phyloP scores from a whole-genome alignment of 2,888 invertebrate genomes.

The Tenthredo amoena region DNA sequence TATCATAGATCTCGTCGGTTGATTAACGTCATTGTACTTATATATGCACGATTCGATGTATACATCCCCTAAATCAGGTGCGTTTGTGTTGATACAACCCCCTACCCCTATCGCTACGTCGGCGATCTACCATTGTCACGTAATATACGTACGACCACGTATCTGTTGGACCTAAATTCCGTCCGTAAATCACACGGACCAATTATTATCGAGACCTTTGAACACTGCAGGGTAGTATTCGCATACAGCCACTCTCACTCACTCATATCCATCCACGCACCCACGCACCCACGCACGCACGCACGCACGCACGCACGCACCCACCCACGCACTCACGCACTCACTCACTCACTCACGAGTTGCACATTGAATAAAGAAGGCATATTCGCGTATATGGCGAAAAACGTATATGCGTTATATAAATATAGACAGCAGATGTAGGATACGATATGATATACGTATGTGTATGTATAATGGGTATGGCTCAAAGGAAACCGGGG shows the following conservation, averaged over 20 bases:
- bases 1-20: neutral
- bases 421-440: neutral
- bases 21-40: constrained; percentile 7
- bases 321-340: neutral
- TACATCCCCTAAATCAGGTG: neutral
- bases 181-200: neutral
- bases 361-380: neutral
- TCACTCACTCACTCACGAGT: constrained; percentile 11
- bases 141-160: neutral
- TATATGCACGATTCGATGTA: neutral
- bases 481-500: neutral
- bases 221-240: neutral
- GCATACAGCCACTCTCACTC: constrained; percentile 26
- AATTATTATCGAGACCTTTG: neutral
- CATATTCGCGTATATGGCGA: neutral
- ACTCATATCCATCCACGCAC: neutral
- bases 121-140: neutral
- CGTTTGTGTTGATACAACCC: neutral
- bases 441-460: constrained; percentile 2
- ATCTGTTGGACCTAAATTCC: neutral
- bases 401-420: neutral
- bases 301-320: constrained; percentile 4
- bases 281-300: neutral
- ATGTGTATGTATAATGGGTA: neutral
- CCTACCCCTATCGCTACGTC: neutral